A percentile compares a stretch with the other conserved stretches of the same genome.
Evolutionary conservation across 2,797 vertebrate species (phyloP).

Genomic region (Manis crassicaudata): DNA sequence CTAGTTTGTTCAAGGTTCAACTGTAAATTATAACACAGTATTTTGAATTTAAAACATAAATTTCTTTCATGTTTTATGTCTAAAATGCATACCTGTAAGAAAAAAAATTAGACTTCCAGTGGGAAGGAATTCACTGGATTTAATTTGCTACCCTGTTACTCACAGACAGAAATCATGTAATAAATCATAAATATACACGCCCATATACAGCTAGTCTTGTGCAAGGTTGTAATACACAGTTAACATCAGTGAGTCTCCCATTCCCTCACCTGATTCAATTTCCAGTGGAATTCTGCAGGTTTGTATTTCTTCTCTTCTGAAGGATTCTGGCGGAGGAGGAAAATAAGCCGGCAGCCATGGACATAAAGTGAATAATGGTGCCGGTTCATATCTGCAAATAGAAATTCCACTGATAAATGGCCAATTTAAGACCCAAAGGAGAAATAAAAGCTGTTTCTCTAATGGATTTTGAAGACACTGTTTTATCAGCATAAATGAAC

Average conservation of each 20-base stretch:
- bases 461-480: neutral
- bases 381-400: conserved; percentile 94
- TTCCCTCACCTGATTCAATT: conserved; percentile 90
- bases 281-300: conserved; percentile 99
- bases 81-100: neutral
- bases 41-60: neutral
- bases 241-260: rapidly evolving
- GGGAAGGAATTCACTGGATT: neutral
- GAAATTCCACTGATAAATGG: rapidly evolving
- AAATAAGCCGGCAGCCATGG: conserved; percentile 95
- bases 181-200: neutral
- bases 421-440: neutral
- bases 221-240: rapidly evolving
- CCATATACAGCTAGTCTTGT: rapidly evolving
- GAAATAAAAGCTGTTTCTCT: neutral
- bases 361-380: conserved; percentile 96
- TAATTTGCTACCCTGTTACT: neutral
- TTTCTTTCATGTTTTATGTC: neutral
- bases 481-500: neutral
- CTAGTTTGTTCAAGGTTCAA: too few species aligned
- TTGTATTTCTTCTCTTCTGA: conserved; percentile 92
- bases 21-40: neutral
- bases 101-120: neutral
- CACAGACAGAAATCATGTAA: neutral
- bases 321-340: conserved; percentile 96